These are phyloP conservation scores for Benthosema pterotum DNA, from an alignment of 2,797 vertebrate genomes.

Conservation along the genomic window DNA sequence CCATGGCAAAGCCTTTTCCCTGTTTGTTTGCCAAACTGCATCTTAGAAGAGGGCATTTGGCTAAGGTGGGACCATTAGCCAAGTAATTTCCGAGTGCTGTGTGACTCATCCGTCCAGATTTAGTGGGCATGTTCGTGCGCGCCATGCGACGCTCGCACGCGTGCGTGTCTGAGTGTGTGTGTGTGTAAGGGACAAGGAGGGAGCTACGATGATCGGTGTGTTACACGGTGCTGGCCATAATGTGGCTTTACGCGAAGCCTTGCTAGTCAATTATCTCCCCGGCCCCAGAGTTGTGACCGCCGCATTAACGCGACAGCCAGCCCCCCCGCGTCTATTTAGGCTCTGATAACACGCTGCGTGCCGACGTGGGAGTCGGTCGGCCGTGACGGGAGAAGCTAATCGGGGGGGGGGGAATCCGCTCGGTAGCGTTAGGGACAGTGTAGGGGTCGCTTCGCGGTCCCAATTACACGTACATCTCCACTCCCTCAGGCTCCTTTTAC, in stretches of 20 bases:
- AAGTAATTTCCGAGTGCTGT: slow-evolving; percentile 67
- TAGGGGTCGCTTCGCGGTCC: slow-evolving; percentile 34
- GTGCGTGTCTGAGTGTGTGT: slow-evolving; percentile 35
- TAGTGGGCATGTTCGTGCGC: slow-evolving; percentile 14
- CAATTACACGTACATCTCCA: slow-evolving; percentile 15
- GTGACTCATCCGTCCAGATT: slow-evolving; percentile 74
- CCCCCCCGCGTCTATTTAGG: slow-evolving; percentile 64
- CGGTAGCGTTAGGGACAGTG: slow-evolving; percentile 12
- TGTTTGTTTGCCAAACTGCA: slow-evolving; percentile 59
- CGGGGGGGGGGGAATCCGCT: slow-evolving; percentile 70
- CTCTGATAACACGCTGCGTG: slow-evolving; percentile 71
- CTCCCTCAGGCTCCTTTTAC: slow-evolving; percentile 36
- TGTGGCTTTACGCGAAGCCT: slow-evolving; percentile 68
- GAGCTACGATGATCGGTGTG: slow-evolving; percentile 71
- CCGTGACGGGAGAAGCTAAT: slow-evolving; percentile 70
- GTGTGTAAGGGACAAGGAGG: slow-evolving; percentile 16
- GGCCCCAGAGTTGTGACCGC: slow-evolving; percentile 76
- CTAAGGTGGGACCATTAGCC: slow-evolving; percentile 68
- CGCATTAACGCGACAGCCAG: slow-evolving; percentile 70
- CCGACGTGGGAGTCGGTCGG: slow-evolving; percentile 52
- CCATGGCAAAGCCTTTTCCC: slow-evolving; percentile 65
- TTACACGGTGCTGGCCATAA: slow-evolving; percentile 75
- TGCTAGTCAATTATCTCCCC: slow-evolving; percentile 72
- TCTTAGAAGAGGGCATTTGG: slow-evolving; percentile 55
- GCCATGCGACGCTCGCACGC: background rate